phyloP scores from a whole-genome alignment of 2,888 invertebrate species.

The Mythimna ferrago region DNA sequence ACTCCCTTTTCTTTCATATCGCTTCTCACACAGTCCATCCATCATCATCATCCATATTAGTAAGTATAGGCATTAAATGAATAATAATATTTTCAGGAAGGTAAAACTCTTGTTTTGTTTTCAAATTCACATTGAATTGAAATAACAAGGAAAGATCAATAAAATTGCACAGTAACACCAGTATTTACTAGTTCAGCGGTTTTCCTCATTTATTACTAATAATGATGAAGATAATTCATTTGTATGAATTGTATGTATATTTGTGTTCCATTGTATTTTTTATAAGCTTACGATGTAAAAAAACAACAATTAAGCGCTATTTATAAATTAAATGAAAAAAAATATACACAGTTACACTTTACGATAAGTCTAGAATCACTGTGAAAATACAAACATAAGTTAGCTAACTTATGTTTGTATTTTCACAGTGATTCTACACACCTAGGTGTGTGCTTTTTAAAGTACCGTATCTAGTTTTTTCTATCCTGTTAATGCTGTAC shows the following conservation, averaged over 20 bases:
- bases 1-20: too few species aligned
- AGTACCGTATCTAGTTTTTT: conserved; percentile 39
- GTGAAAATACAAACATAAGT: not conserved
- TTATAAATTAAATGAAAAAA: not conserved
- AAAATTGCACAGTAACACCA: conserved; percentile 6
- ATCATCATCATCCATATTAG: too few species aligned
- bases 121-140: not conserved
- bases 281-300: not conserved
- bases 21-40: too few species aligned
- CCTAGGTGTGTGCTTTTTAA: not conserved
- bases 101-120: not conserved
- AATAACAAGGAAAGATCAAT: not conserved
- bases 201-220: not conserved
- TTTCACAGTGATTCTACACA: conserved; percentile 14
- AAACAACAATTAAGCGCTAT: not conserved
- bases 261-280: too few species aligned
- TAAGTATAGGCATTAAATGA: not conserved
- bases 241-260: not conserved
- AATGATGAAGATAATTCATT: not conserved
- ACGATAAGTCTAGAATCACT: not conserved
- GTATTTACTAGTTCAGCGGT: not conserved
- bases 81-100: not conserved
- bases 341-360: not conserved
- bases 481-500: conserved; percentile 23
- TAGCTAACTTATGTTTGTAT: not conserved